Base-by-base conservation (phyloP, 2,113 vertebrate species). In the Chlorodrepanis virens region DNA sequence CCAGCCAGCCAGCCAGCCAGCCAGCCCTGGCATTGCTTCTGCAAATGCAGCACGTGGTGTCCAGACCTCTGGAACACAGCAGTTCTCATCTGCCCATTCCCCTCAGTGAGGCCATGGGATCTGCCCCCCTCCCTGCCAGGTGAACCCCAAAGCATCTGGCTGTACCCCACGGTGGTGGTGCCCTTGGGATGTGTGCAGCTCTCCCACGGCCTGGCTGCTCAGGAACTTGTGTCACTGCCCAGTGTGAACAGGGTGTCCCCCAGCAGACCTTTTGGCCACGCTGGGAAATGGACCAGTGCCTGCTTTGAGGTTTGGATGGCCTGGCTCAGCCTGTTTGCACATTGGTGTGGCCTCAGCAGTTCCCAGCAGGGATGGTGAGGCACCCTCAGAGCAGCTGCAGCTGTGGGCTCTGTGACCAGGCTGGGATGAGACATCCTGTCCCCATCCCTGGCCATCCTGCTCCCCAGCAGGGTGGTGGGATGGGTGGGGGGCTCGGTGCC, bases 21-120 rank as follows among this genome's bases (percentile, higher is more conserved):
- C 79, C 90, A 77, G 50, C 45, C 50, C 84, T 50, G 39, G 49
- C 3, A 0, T 21, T 69, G 60, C 68, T 87, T 53, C 74, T 87
- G 90, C 56, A 70, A 53, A 88, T 2, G 4, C 1, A 1, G 5
- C 50, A 24, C 0, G 0, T 77, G 72, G 54, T 77, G 45, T 59
- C 52, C 94, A 89, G 60, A 57, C 37, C 47, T 5, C 84, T 59
- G 74, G 78, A 91, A 24, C 60, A 42, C 12, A 7, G 60, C 0
- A 5, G 45, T 15, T 63, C 33, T 78, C 0, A 0, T 54, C 69
- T 77, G 50, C 60, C 59, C 3, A 0, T 44, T 71, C 24, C 37
- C 29, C 40, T 52, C 1, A 2, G 6, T 27, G 33, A 67, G 64
- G 39, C 33, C 27, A 3, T 1, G 78, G 44, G 22, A 35, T 69